A percentile compares a stretch with the other conserved stretches of the same genome.
phyloP scores from a whole-genome alignment of 2,888 invertebrate genomes.

The Nomada hirtipes region DNA sequence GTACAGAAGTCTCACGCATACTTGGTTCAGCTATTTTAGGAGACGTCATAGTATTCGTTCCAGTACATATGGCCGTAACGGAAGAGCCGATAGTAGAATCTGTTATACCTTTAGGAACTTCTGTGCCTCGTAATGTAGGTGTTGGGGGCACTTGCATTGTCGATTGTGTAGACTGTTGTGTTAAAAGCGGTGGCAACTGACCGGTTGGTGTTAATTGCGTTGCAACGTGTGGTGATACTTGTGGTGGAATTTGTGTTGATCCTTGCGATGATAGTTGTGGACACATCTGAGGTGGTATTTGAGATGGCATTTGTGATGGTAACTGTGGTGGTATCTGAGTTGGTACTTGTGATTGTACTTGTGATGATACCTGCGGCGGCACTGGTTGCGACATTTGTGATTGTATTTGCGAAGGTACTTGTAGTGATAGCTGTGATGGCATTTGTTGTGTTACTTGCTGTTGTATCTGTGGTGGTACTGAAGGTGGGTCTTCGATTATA shows the following conservation, averaged over 20 bases:
- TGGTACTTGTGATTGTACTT: constrained; percentile 8
- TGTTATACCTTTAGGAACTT: constrained; percentile 57
- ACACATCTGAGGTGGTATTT: constrained; percentile 23
- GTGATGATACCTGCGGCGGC: constrained; percentile 30
- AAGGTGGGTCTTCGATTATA: constrained; percentile 70
- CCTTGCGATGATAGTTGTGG: constrained; percentile 27
- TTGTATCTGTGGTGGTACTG: constrained; percentile 47
- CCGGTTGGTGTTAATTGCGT: constrained; percentile 42
- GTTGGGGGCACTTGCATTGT: constrained; percentile 58
- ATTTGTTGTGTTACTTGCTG: constrained; percentile 43
- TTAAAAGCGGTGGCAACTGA: constrained; percentile 45
- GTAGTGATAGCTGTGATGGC: constrained; percentile 30
- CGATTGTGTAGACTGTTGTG: constrained; percentile 55
- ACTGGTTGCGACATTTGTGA: constrained; percentile 34
- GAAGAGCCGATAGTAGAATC: constrained; percentile 55
- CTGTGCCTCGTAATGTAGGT: constrained; percentile 55
- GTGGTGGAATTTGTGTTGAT: constrained; percentile 43
- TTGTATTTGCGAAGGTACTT: constrained; percentile 47
- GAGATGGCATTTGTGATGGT: constrained; percentile 24
- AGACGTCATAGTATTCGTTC: constrained; percentile 64
- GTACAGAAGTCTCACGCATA: constrained; percentile 65
- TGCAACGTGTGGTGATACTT: constrained; percentile 48
- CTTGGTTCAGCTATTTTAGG: constrained; percentile 63
- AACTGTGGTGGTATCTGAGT: constrained; percentile 19
- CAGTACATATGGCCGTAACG: constrained; percentile 56